These are phyloP conservation scores for Polypterus bichir DNA, from an alignment of 2,113 vertebrate species.

Conservation along the genomic window DNA sequence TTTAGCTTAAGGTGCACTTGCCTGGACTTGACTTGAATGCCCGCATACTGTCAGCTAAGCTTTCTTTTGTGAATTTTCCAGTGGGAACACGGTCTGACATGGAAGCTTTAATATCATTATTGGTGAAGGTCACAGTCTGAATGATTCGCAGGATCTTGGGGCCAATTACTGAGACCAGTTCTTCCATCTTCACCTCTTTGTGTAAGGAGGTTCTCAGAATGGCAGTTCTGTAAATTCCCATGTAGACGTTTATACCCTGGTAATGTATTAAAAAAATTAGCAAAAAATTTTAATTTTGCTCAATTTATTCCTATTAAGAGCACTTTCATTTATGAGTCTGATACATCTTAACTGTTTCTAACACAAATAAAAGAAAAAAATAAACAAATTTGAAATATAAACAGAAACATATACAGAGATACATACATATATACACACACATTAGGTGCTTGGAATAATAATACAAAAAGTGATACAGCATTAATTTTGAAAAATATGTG, in stretches of 20 bases:
- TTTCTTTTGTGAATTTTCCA: constrained; percentile 47
- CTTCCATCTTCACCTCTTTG: constrained; percentile 35
- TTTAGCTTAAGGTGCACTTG: constrained; percentile 28
- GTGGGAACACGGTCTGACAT: constrained; percentile 65
- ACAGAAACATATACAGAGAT: too few relatives aligned
- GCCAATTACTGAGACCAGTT: constrained; percentile 42
- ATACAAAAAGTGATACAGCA: too few relatives aligned
- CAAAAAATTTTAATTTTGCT: too few relatives aligned
- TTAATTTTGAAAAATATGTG: too few relatives aligned
- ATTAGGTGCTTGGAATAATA: too few relatives aligned
- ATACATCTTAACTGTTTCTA: too few relatives aligned
- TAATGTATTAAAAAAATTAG: background rate
- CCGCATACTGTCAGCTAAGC: constrained; percentile 63
- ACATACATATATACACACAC: too few relatives aligned
- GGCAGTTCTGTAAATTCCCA: constrained; percentile 69
- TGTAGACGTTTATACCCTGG: constrained; percentile 56
- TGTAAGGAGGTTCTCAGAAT: constrained; percentile 38
- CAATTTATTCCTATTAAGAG: too few relatives aligned
- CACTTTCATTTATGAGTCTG: too few relatives aligned
- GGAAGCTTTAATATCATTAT: constrained; percentile 56
- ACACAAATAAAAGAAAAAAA: too few relatives aligned
- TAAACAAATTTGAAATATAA: too few relatives aligned
- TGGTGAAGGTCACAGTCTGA: constrained; percentile 74
- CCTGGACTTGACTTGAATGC: constrained; percentile 87
- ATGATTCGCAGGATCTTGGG: constrained; percentile 49